Percentiles rank a stretch among this genome's conserved stretches.
Conservation (phyloP, 1,140 invertebrate genomes). For the Drosophila willistoni region DNA sequence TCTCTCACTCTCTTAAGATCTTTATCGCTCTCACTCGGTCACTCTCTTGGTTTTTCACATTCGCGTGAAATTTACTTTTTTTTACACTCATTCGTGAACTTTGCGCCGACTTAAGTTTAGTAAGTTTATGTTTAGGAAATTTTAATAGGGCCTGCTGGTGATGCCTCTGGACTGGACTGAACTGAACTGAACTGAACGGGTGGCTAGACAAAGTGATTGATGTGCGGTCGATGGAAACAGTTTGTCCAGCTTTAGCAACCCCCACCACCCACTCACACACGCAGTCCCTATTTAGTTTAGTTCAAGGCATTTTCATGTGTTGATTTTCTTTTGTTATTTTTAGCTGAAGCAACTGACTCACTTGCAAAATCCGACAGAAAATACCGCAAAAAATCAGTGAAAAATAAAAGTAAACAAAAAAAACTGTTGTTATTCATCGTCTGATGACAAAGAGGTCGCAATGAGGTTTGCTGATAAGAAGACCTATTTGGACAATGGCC, state of each 20-base stretch:
- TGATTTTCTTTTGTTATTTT: slow-evolving; percentile 11
- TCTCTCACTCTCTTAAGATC: slow-evolving; percentile 25
- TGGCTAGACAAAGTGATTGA: slow-evolving; percentile 11
- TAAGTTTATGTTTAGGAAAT: slow-evolving; percentile 43
- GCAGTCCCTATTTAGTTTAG: background rate
- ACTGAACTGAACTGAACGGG: background rate
- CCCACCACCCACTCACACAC: too few relatives aligned
- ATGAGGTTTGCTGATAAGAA: background rate
- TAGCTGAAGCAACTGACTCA: slow-evolving; percentile 4
- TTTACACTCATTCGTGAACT: slow-evolving; percentile 58
- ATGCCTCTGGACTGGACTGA: background rate
- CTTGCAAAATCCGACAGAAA: background rate
- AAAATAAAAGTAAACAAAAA: background rate
- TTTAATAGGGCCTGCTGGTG: slow-evolving; percentile 50
- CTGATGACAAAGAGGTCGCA: slow-evolving; percentile 2
- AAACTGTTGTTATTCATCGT: background rate
- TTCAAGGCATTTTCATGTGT: slow-evolving; percentile 6
- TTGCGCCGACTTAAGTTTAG: slow-evolving; percentile 68
- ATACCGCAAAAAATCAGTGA: background rate
- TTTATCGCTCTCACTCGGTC: slow-evolving; percentile 21
- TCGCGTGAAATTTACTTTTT: slow-evolving; percentile 77
- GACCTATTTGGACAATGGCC: slow-evolving; percentile 1
- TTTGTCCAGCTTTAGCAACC: background rate
- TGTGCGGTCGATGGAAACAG: slow-evolving; percentile 6
- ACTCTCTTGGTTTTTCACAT: slow-evolving; percentile 68